Evolutionary conservation across 2,888 invertebrate genomes (phyloP).

Genomic region (Petrolisthes manimaculis): DNA sequence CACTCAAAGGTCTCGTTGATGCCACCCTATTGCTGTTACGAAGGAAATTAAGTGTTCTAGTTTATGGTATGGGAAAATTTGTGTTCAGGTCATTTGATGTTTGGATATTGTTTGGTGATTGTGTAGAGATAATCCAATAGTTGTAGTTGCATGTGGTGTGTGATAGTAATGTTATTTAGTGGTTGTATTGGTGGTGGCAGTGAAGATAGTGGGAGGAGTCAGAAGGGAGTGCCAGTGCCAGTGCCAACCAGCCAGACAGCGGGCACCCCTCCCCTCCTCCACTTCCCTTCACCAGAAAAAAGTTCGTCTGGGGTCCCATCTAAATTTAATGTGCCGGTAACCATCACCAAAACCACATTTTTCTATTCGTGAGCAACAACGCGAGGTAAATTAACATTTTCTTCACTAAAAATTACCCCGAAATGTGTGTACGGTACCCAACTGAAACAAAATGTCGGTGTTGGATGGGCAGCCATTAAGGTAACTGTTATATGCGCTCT

Average conservation of each 20-base stretch:
- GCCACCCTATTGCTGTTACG: too few species aligned
- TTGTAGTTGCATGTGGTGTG: not conserved
- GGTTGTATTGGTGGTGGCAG: not conserved
- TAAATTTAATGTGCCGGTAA: not conserved
- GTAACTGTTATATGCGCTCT: too few species aligned
- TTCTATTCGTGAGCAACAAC: not conserved
- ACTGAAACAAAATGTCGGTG: too few species aligned
- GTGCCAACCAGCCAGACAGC: conserved; percentile 7
- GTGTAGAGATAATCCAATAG: not conserved
- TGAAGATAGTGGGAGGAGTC: not conserved
- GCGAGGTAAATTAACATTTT: not conserved
- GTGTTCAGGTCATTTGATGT: too few species aligned
- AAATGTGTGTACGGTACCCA: too few species aligned
- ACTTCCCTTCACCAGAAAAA: not conserved
- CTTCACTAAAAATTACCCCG: not conserved
- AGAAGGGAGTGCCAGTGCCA: not conserved
- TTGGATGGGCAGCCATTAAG: too few species aligned
- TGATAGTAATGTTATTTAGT: not conserved
- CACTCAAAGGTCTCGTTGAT: conserved; percentile 7
- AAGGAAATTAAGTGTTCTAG: too few species aligned
- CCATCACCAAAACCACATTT: not conserved
- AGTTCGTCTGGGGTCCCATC: not conserved
- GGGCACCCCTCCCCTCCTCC: conserved; percentile 3
- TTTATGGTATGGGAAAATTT: too few species aligned
- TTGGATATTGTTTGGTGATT: too few species aligned